Percentiles rank a stretch among this genome's conserved stretches.
Conservation (phyloP, 2,797 vertebrate species). For the Pangasius macronema region DNA sequence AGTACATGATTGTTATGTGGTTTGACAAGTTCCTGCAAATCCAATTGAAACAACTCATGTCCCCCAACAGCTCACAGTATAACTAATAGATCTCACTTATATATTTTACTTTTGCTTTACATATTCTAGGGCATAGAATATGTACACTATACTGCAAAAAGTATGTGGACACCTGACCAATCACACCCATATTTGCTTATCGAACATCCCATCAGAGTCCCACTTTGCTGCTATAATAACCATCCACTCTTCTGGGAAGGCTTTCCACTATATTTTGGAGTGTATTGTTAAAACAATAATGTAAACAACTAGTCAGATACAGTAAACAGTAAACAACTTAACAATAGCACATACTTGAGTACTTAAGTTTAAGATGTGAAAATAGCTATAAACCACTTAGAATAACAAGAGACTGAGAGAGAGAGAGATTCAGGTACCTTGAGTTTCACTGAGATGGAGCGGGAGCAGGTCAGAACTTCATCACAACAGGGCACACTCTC, state of each 20-base stretch:
- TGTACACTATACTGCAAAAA: background rate
- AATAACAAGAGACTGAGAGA: background rate
- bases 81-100: background rate
- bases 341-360: background rate
- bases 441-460: slow-evolving; percentile 69
- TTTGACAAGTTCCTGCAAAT: background rate
- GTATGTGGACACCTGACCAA: background rate
- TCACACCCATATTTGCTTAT: background rate
- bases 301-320: background rate
- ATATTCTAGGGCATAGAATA: background rate
- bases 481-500: slow-evolving; percentile 79
- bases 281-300: background rate
- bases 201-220: background rate
- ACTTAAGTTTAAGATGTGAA: background rate
- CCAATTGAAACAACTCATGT: background rate
- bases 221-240: background rate
- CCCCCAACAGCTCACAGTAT: background rate
- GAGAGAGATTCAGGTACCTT: slow-evolving; percentile 57
- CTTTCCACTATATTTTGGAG: background rate
- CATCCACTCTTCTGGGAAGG: background rate
- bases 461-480: slow-evolving; percentile 73
- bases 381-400: background rate
- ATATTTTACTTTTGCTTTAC: background rate
- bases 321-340: background rate
- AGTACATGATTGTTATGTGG: background rate